Evolutionary conservation across 2,888 invertebrate species (phyloP).

Genomic region (Aspidiotus rigidus): DNA sequence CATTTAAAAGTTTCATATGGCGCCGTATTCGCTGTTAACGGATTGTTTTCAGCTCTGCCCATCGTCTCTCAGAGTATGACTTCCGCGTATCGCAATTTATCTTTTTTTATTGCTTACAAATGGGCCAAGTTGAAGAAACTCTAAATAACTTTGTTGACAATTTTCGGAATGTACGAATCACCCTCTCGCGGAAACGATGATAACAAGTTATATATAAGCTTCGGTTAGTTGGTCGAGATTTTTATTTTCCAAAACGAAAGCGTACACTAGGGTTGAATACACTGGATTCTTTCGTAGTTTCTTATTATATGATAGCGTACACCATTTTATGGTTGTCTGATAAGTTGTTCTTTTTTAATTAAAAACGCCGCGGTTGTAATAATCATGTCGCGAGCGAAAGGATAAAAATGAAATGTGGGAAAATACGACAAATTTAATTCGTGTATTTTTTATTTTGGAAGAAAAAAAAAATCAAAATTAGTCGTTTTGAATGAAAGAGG

Average conservation of each 20-base stretch:
- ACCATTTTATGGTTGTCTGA: no score
- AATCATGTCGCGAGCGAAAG: no score
- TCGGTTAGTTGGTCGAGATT: neutral
- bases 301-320: no score
- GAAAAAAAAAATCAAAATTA: no score
- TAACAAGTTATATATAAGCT: slow-evolving; percentile 24
- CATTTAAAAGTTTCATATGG: slow-evolving; percentile 21
- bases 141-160: slow-evolving; percentile 31
- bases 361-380: no score
- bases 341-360: no score
- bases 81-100: slow-evolving; percentile 28
- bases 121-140: slow-evolving; percentile 24
- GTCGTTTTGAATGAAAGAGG: no score
- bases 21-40: slow-evolving; percentile 22
- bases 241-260: neutral
- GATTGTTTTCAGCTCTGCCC: slow-evolving; percentile 17
- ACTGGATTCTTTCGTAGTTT: no score
- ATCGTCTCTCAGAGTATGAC: slow-evolving; percentile 18
- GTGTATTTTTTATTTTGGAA: no score
- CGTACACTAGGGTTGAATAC: no score
- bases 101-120: slow-evolving; percentile 26
- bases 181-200: slow-evolving; percentile 17
- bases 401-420: no score
- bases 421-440: no score
- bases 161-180: slow-evolving; percentile 13